Evolutionary conservation across 2,888 invertebrate genomes (phyloP), one percentile per base, ranked within the genome.

Genomic region (Euzetes globulus): DNA sequence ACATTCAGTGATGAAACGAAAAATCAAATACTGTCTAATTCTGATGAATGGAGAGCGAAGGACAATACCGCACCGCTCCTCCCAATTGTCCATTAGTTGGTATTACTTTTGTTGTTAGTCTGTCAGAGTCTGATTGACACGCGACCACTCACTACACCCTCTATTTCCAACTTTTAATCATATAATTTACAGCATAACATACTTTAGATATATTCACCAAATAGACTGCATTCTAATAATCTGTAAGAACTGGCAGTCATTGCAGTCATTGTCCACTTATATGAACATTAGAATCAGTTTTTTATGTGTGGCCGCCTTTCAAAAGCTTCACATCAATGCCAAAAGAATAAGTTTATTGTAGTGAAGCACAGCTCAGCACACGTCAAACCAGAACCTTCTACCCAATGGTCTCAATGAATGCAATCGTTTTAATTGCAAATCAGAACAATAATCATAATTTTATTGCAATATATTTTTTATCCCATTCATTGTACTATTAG

Each of bases 81-180:
- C 70, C 70, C 70, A 17, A n/a, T 47, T 25, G 70, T 70, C 70
- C 70, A 70, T 70, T 70, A 70, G 70, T 70, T 70, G 70, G 70
- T 70, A 70, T 70, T 70, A 70, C 70, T 70, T 70, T 70, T 70
- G 70, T 70, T 70, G 70, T 70, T 47, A 47, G 6, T 45, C 70
- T 70, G 70, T 70, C 70, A 70, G 70, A 27, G 47, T 27, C 70
- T 70, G 70, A 70, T 70, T 70, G 70, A 70, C 70, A 70, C 70
- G 47, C 25, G 70, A 47, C 70, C 70, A 70, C 70, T 70, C 70
- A 70, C 70, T 70, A 41, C 45, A 45, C 70, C 70, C 70, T 70
- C 47, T 70, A 19, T 45, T 45, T 6, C 47, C 25, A 68, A 45
- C 47, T 70, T 70, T 70, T 70, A 70, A 70, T 70, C 70, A 70